Conservation (phyloP, 2,797 vertebrate species). For the Rhyacichthys aspro region DNA sequence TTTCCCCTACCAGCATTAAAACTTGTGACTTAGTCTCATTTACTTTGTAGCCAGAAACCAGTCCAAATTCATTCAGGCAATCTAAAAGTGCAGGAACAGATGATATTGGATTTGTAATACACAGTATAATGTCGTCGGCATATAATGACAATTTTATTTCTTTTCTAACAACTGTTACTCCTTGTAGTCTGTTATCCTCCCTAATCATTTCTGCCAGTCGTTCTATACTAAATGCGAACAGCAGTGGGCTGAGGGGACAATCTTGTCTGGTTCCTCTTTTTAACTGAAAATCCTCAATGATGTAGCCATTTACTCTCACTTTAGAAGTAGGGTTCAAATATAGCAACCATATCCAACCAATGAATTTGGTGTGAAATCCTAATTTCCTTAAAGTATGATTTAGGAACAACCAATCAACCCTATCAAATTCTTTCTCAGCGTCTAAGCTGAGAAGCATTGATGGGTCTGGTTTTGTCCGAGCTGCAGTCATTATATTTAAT, state of each 20-base stretch:
- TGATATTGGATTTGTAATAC: background rate
- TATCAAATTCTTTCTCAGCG: background rate
- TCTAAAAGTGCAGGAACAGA: slow-evolving; percentile 4
- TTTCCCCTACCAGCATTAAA: background rate
- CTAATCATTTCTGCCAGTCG: too few relatives aligned
- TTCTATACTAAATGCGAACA: too few relatives aligned
- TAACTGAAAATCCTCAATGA: background rate
- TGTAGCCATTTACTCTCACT: background rate
- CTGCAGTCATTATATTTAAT: slow-evolving; percentile 2
- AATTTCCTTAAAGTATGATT: background rate
- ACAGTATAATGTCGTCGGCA: slow-evolving; percentile 10
- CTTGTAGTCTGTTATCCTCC: too few relatives aligned
- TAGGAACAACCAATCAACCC: background rate
- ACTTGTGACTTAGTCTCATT: slow-evolving; percentile 6
- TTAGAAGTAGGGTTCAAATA: background rate
- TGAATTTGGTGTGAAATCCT: too few relatives aligned
- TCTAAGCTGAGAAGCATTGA: slow-evolving; percentile 3
- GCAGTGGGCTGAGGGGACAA: too few relatives aligned
- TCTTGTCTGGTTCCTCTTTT: too few relatives aligned
- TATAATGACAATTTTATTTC: background rate
- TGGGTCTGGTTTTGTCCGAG: background rate
- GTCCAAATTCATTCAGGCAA: background rate
- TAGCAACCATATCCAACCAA: background rate
- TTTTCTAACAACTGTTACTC: too few relatives aligned
- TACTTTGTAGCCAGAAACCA: background rate